These are phyloP conservation scores for Sarcophaga carnaria DNA, from an alignment of 2,888 invertebrate species.

Conservation along the genomic window DNA sequence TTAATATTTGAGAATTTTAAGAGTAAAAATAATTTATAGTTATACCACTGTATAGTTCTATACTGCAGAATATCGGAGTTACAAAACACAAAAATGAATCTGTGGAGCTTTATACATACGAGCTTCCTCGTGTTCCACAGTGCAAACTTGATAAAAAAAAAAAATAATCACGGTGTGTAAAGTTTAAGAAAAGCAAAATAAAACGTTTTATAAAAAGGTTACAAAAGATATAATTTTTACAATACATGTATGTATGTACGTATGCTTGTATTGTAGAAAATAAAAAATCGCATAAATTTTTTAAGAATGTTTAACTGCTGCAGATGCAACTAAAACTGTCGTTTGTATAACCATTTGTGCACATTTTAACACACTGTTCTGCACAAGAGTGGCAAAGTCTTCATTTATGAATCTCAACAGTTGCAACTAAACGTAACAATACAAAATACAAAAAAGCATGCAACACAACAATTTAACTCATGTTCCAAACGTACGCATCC, in stretches of 20 bases:
- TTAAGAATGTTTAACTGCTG: not conserved
- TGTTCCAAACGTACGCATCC: too few species aligned
- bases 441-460: not conserved
- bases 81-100: too few species aligned
- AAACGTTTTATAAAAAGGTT: slow-evolving; percentile 26
- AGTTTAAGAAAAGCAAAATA: not conserved
- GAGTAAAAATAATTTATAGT: too few species aligned
- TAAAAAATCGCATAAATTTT: not conserved
- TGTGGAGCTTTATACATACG: not conserved
- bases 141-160: not conserved
- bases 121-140: not conserved
- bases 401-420: slow-evolving; percentile 37
- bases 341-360: not conserved
- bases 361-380: slow-evolving; percentile 2
- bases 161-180: not conserved
- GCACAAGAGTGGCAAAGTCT: slow-evolving; percentile 13
- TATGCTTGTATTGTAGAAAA: not conserved
- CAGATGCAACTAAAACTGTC: not conserved
- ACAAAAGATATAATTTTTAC: not conserved
- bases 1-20: too few species aligned
- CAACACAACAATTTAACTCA: not conserved
- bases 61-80: too few species aligned
- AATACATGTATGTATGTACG: not conserved
- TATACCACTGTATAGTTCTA: too few species aligned
- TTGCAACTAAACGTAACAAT: slow-evolving; percentile 25